A percentile compares a stretch with the other conserved stretches of the same genome.
Conservation (phyloP, 2,113 vertebrate species). For the Terrapene triunguis region DNA sequence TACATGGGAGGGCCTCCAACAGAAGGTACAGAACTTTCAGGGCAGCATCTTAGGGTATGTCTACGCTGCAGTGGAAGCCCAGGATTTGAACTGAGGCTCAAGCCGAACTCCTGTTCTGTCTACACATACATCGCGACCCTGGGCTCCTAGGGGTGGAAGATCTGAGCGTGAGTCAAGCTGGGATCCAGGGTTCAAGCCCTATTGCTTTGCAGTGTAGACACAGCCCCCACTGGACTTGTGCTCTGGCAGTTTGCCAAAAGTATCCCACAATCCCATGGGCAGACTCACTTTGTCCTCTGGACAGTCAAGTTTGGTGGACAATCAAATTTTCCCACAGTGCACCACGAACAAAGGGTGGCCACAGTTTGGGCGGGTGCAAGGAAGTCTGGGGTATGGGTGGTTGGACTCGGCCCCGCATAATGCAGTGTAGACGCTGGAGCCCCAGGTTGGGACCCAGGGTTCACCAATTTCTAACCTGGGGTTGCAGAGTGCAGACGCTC, state of each 20-base stretch:
- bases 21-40: background rate
- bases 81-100: background rate
- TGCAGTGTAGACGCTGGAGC: background rate
- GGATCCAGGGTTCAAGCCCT: background rate
- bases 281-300: background rate
- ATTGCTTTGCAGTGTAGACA: background rate
- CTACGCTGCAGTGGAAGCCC: background rate
- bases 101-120: background rate
- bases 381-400: background rate
- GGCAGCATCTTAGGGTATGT: background rate
- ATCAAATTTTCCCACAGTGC: background rate
- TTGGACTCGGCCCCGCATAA: background rate
- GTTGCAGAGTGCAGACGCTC: background rate
- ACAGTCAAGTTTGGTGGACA: background rate
- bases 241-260: background rate
- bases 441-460: background rate
- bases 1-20: background rate
- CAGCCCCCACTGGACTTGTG: background rate
- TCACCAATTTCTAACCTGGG: background rate
- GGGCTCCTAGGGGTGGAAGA: background rate
- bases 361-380: background rate
- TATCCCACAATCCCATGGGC: too few relatives aligned
- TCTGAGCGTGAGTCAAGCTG: background rate
- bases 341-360: background rate
- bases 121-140: background rate